phyloP scores from a whole-genome alignment of 2,797 vertebrate species.

The Glyptemys insculpta region DNA sequence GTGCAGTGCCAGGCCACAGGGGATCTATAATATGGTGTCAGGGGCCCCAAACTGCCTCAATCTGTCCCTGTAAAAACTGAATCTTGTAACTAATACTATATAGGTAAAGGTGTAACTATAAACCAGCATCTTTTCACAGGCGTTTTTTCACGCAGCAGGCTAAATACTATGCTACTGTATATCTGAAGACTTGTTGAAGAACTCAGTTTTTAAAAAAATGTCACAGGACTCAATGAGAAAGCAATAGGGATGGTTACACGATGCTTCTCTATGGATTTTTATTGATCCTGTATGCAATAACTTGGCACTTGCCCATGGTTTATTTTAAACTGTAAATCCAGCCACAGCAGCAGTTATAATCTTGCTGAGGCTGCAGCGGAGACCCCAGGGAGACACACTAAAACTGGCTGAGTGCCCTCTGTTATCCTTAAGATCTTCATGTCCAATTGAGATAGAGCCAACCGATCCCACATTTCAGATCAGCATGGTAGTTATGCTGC shows the following conservation, averaged over 20 bases:
- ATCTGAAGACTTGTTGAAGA: neutral
- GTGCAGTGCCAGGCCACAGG: neutral
- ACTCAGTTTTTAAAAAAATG: neutral
- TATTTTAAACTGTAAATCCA: conserved; percentile 40
- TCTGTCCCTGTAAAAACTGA: neutral
- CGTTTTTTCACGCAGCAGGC: neutral
- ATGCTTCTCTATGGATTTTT: neutral
- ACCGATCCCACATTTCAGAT: neutral
- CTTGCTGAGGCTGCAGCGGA: neutral
- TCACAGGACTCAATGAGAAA: neutral
- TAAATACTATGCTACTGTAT: neutral
- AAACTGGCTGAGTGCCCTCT: neutral
- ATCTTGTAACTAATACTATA: neutral
- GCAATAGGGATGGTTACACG: neutral
- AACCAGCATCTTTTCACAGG: neutral
- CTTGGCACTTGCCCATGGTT: conserved; percentile 6
- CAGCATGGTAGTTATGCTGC: neutral
- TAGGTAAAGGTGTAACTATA: neutral
- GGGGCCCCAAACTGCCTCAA: neutral
- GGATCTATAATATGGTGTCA: neutral
- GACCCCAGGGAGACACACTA: neutral
- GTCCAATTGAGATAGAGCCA: neutral
- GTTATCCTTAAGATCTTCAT: neutral
- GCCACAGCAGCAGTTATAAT: neutral
- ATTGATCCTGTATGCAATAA: neutral